A percentile compares a stretch with the other conserved stretches of the same genome.
Evolutionary conservation across 2,797 vertebrate species (phyloP).

Genomic region (Luscinia luscinia): DNA sequence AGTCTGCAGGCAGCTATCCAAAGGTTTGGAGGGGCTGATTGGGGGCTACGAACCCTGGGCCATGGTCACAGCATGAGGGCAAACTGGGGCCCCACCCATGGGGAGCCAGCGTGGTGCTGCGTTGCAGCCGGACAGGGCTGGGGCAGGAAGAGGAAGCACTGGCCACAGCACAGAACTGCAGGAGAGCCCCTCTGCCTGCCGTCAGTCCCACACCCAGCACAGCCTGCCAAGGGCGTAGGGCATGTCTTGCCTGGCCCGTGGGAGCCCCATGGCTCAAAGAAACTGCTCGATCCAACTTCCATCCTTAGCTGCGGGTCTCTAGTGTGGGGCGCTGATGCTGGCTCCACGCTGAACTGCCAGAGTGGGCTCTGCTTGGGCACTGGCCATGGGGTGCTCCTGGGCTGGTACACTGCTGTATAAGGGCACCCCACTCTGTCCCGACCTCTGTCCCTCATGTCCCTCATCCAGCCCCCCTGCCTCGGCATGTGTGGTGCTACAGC

Average conservation of each 20-base stretch:
- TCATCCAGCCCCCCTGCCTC: neutral
- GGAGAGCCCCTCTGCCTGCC: neutral
- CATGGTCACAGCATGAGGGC: neutral
- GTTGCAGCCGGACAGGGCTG: neutral
- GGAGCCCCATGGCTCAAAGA: neutral
- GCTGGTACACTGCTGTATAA: neutral
- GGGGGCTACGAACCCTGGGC: accelerated
- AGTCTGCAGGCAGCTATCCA: neutral
- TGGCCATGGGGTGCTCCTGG: accelerated
- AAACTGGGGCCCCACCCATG: neutral
- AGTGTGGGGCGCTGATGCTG: accelerated
- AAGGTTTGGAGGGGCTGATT: accelerated
- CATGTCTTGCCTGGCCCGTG: accelerated
- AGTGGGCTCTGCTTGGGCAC: too few species aligned
- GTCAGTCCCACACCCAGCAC: neutral
- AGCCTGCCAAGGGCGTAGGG: neutral
- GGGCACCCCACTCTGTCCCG: accelerated
- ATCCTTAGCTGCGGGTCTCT: accelerated
- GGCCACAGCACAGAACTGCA: neutral
- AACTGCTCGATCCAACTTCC: accelerated
- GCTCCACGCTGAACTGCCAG: accelerated
- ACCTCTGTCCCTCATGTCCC: accelerated
- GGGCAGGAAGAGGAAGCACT: slow-evolving; percentile 49
- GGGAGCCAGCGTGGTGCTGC: neutral
- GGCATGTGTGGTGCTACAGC: neutral